Evolutionary conservation across 2,113 vertebrate genomes (phyloP).

Genomic region (Psittacara wagleri): DNA sequence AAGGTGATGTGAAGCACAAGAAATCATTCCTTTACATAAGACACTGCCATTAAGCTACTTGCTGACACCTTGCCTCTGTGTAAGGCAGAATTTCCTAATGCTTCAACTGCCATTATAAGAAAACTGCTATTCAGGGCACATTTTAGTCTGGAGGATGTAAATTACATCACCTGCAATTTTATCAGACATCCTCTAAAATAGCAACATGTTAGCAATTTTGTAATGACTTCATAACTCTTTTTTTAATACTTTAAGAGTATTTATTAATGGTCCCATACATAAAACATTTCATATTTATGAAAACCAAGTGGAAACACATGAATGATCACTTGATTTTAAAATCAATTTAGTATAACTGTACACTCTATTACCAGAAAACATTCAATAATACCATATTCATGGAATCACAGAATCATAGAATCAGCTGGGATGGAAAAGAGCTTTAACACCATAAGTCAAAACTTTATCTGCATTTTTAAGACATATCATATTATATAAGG

Average conservation of each 20-base stretch:
- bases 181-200: not conserved
- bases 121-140: not conserved
- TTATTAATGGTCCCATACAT: not conserved
- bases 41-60: not conserved
- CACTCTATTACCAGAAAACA: not conserved
- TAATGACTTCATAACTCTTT: not conserved
- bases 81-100: not conserved
- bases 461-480: not conserved
- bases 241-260: not conserved
- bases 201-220: not conserved
- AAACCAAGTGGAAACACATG: not conserved
- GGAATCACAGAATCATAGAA: not conserved
- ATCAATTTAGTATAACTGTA: not conserved
- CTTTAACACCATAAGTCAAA: not conserved
- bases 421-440: not conserved
- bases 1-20: not conserved
- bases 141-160: not conserved
- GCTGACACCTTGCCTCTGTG: not conserved
- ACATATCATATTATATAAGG: not conserved
- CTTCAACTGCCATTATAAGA: not conserved
- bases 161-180: not conserved
- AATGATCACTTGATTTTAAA: not conserved
- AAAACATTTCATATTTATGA: not conserved
- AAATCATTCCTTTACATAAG: not conserved
- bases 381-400: not conserved